Evolutionary conservation across 2,797 vertebrate species (phyloP).

Genomic region (Gobionotothen gibberifrons): DNA sequence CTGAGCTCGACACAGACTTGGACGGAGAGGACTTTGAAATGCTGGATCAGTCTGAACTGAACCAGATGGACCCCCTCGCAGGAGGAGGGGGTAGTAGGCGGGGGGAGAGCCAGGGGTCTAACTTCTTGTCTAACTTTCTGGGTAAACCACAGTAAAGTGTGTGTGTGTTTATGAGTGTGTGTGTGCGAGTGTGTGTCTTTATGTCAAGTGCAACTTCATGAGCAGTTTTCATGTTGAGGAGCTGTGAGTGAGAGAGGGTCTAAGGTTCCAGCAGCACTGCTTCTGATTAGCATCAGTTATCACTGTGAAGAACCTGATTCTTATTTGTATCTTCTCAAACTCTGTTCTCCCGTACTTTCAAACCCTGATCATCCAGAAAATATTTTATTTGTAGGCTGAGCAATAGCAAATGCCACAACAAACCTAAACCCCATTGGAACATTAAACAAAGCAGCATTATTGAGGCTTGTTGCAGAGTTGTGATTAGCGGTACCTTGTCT

Average conservation of each 20-base stretch:
- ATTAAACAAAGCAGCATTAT: conserved; percentile 72
- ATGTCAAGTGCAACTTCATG: conserved; percentile 10
- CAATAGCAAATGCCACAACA: conserved; percentile 75
- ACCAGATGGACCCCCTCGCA: conserved; percentile 91
- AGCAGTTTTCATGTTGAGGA: conserved; percentile 23
- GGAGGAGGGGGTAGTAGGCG: conserved; percentile 79
- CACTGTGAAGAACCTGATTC: conserved; percentile 84
- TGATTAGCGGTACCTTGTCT: conserved; percentile 27
- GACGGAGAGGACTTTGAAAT: conserved; percentile 98
- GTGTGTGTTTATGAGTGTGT: conserved; percentile 31
- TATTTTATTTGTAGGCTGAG: conserved; percentile 81
- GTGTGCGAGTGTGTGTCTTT: conserved; percentile 27
- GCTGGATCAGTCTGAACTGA: conserved; percentile 97
- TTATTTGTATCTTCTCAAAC: conserved; percentile 52
- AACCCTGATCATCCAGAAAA: conserved; percentile 43
- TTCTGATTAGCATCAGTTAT: conserved; percentile 75
- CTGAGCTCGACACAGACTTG: conserved; percentile 91
- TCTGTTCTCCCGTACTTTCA: conserved; percentile 43
- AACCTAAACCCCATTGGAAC: conserved; percentile 25
- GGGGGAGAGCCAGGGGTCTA: conserved; percentile 81
- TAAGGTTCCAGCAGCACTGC: conserved; percentile 69
- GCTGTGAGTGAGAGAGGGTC: conserved; percentile 43
- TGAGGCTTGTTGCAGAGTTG: conserved; percentile 52
- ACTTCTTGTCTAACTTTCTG: conserved; percentile 84
- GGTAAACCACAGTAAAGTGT: conserved; percentile 83